Percentiles rank a stretch among this genome's conserved stretches.
phyloP scores from a whole-genome alignment of 2,888 invertebrate species.

The Lissocephala sabroskyi region DNA sequence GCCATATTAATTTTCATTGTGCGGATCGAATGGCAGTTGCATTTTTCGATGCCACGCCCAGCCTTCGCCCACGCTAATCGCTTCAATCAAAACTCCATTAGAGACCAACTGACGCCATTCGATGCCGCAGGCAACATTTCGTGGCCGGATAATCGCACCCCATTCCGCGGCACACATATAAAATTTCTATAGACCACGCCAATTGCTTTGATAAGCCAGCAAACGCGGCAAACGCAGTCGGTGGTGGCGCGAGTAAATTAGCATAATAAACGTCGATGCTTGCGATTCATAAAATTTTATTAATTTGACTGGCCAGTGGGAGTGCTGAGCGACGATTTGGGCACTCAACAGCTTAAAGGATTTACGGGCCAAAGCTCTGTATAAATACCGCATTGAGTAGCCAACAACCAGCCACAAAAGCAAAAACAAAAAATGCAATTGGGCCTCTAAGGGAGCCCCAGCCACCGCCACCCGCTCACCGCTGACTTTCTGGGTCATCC shows the following conservation, averaged over 20 bases:
- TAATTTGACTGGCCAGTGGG: constrained; percentile 28
- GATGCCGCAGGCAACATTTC: not conserved
- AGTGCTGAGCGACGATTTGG: not conserved
- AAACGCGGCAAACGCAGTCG: constrained; percentile 25
- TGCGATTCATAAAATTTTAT: constrained; percentile 52
- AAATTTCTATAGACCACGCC: constrained; percentile 43
- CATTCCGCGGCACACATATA: constrained; percentile 31
- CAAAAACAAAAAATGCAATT: constrained; percentile 31
- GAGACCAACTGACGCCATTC: not conserved
- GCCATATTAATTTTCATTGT: constrained; percentile 59
- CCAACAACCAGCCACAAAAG: constrained; percentile 10
- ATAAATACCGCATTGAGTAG: constrained; percentile 40
- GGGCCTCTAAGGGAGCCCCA: no score
- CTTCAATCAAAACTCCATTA: constrained; percentile 1
- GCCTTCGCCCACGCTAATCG: not conserved
- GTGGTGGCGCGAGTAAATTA: constrained; percentile 31
- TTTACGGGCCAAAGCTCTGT: constrained; percentile 36
- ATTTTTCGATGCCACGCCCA: not conserved
- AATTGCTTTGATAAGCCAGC: constrained; percentile 50
- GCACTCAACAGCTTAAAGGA: constrained; percentile 59
- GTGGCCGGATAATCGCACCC: not conserved
- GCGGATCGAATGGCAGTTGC: constrained; percentile 27
- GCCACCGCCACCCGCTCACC: no score
- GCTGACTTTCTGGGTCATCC: no score
- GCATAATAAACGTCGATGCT: constrained; percentile 49